phyloP scores from a whole-genome alignment of 2,797 vertebrate species.

The Clarias fuscus region DNA sequence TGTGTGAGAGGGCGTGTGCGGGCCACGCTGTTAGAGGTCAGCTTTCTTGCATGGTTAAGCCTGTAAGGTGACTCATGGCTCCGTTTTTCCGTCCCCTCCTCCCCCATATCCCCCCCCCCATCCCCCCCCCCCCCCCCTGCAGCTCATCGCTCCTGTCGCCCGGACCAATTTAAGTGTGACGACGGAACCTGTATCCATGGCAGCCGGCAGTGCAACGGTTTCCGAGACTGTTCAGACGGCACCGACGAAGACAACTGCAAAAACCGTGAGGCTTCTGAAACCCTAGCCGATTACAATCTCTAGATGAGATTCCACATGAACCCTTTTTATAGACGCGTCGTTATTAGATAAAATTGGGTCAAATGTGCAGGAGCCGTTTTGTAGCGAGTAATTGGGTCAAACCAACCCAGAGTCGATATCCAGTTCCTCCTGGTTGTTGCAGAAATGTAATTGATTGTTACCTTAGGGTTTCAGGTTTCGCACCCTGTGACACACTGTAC shows the following conservation, averaged over 20 bases:
- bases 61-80: slow-evolving; percentile 21
- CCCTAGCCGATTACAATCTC: not conserved
- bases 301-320: not conserved
- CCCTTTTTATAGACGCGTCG: not conserved
- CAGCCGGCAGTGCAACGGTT: slow-evolving; percentile 87
- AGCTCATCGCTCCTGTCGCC: slow-evolving; percentile 88
- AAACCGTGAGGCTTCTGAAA: slow-evolving; percentile 75
- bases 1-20: slow-evolving; percentile 3
- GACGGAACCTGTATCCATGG: slow-evolving; percentile 90
- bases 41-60: slow-evolving; percentile 13
- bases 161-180: slow-evolving; percentile 93
- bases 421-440: not conserved
- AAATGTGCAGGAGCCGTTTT: not conserved
- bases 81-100: slow-evolving; percentile 38
- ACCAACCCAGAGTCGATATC: slow-evolving; percentile 14
- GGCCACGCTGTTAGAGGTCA: not conserved
- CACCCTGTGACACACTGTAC: not conserved
- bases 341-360: slow-evolving; percentile 5
- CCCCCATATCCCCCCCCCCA: too few species aligned
- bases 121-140: slow-evolving; percentile 53
- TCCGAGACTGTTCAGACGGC: slow-evolving; percentile 89
- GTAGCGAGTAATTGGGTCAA: slow-evolving; percentile 25
- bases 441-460: slow-evolving; percentile 10
- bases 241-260: slow-evolving; percentile 90
- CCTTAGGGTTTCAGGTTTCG: not conserved